Conservation (phyloP, 2,113 vertebrate genomes). For the Gambusia holbrooki region DNA sequence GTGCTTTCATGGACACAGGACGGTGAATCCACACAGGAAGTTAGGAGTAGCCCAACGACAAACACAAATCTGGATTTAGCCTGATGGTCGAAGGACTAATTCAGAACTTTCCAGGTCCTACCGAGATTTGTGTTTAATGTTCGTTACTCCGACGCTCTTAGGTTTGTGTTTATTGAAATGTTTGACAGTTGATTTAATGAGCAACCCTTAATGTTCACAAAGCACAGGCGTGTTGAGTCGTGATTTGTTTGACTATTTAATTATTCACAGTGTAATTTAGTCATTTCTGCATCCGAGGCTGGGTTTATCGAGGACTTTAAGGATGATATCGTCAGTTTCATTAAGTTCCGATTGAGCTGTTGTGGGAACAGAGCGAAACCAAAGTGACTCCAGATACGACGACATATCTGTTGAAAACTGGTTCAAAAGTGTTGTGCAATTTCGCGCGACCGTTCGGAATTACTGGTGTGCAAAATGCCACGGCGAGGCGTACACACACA, state of each 20-base stretch:
- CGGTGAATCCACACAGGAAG: slow-evolving; percentile 31
- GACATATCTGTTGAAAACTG: slow-evolving; percentile 36
- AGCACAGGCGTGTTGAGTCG: slow-evolving; percentile 48
- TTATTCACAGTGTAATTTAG: slow-evolving; percentile 38
- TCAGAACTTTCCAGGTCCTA: background rate
- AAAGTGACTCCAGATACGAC: slow-evolving; percentile 58
- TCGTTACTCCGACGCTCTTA: slow-evolving; percentile 2
- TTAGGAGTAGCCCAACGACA: slow-evolving; percentile 4
- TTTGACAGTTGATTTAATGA: slow-evolving; percentile 55
- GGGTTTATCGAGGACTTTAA: slow-evolving; percentile 21
- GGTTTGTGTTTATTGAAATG: slow-evolving; percentile 34
- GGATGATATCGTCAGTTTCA: slow-evolving; percentile 15
- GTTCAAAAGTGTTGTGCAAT: slow-evolving; percentile 31
- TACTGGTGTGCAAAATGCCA: slow-evolving; percentile 29
- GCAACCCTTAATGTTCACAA: slow-evolving; percentile 40
- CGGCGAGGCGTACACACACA: slow-evolving; percentile 10
- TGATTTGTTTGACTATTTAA: slow-evolving; percentile 42
- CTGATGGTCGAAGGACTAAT: background rate
- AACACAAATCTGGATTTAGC: slow-evolving; percentile 24
- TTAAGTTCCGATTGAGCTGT: slow-evolving; percentile 22
- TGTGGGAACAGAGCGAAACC: slow-evolving; percentile 50
- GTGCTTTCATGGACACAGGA: slow-evolving; percentile 21
- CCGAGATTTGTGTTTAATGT: slow-evolving; percentile 44
- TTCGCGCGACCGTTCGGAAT: slow-evolving; percentile 10
- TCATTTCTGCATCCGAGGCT: slow-evolving; percentile 33